Evolutionary conservation across 1,140 invertebrate genomes (phyloP).

Genomic region (Drosophila ogumai): DNA sequence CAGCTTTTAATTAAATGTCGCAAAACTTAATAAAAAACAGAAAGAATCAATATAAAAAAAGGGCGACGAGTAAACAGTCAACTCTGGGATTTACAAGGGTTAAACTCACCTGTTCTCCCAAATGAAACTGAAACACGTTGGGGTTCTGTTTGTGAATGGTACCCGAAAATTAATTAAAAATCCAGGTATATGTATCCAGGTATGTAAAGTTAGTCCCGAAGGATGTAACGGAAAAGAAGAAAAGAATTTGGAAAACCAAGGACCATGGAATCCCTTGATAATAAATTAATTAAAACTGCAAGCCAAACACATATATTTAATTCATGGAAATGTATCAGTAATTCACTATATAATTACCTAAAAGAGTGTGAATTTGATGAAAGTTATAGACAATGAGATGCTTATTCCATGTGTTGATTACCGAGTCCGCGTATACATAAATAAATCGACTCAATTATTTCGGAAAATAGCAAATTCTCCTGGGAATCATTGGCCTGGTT

Average conservation of each 20-base stretch:
- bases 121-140: constrained; percentile 2
- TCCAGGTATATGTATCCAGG: constrained; percentile 30
- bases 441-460: constrained; percentile 31
- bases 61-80: constrained; percentile 26
- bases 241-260: background rate
- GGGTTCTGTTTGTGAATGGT: constrained; percentile 12
- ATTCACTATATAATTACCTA: constrained; percentile 5
- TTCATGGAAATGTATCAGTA: background rate
- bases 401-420: background rate
- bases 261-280: background rate
- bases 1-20: constrained; percentile 9
- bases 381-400: background rate
- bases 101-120: background rate
- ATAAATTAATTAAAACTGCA: constrained; percentile 3
- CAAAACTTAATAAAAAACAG: background rate
- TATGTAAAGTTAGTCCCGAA: constrained; percentile 20
- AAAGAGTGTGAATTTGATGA: background rate
- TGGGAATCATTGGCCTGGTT: background rate
- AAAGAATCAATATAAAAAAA: background rate
- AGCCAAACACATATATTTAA: background rate
- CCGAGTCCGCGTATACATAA: no score
- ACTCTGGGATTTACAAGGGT: constrained; percentile 2
- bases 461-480: background rate
- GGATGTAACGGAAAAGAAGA: background rate
- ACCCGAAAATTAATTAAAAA: constrained; percentile 57